Base-by-base conservation (phyloP, 2,113 vertebrate species). In the Cinclus cinclus region DNA sequence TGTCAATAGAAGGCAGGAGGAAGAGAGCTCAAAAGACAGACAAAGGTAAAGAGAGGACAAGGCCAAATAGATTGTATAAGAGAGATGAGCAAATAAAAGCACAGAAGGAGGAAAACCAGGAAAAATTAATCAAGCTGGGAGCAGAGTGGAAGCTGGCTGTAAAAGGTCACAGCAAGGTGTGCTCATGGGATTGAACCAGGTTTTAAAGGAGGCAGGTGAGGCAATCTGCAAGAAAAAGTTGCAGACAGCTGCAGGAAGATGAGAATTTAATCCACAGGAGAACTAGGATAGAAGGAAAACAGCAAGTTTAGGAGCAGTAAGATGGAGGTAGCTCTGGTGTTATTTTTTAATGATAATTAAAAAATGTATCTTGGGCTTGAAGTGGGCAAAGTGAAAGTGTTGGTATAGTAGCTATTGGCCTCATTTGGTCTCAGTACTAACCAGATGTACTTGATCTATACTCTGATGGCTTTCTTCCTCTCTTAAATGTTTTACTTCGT, bases 71-170 rank as follows among this genome's bases (percentile, higher is more conserved):
- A 24, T 27, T 88, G 59, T 77, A 5, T 70, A 65, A 92, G 44
- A 89, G 42, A 92, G 23, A 59, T 35, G 64, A 60, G 39, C 47
- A 83, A 90, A 80, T 92, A 91, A 87, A 70, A 83, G 67, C 67
- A 69, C 21, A 63, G 44, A 74, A 79, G 52, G 44, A 95, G 13
- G 41, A 87, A 85, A 94, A 68, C 8, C 15, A 82, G 74, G 11
- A 44, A 92, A 83, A 94, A 92, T 83, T 92, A 89, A 92, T 91
- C 89, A 95, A 85, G 27, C 22, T 85, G 58, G 6, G 37, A 90
- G 41, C 12, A 95, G 91, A 91, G 56, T 35, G 62, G 69, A 87
- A 84, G 44, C 42, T 68, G 55, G 42, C 19, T 90, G 25, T 64
- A 82, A 85, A 91, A 93, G 65, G 65, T 64, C 92, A 91, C 39